phyloP scores from a whole-genome alignment of 2,113 vertebrate species.

The Cyprinodon variegatus region DNA sequence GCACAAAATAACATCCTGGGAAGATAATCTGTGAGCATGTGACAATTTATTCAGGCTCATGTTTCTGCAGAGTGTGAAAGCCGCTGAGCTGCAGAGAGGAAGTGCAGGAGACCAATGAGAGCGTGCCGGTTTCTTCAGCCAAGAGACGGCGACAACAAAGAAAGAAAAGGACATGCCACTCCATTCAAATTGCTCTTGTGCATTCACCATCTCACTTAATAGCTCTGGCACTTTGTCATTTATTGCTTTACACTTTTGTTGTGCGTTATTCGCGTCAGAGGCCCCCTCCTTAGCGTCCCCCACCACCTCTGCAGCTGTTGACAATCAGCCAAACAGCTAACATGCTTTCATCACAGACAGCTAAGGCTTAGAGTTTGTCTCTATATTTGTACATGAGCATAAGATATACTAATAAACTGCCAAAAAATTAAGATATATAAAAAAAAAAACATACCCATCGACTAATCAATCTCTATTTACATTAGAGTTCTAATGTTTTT shows the following conservation, averaged over 20 bases:
- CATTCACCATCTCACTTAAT: conserved; percentile 23
- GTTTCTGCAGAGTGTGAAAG: conserved; percentile 75
- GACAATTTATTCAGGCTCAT: conserved; percentile 81
- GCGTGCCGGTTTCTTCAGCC: conserved; percentile 47
- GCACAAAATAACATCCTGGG: conserved; percentile 79
- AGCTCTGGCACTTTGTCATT: conserved; percentile 7
- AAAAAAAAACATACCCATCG: neutral
- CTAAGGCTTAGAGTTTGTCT: neutral
- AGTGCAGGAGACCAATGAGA: conserved; percentile 60
- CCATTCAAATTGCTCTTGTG: conserved; percentile 37
- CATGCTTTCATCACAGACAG: neutral
- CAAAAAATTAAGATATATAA: neutral
- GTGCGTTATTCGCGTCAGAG: conserved; percentile 27
- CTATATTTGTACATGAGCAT: neutral
- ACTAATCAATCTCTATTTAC: neutral
- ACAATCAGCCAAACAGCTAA: neutral
- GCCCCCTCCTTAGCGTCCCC: conserved; percentile 3
- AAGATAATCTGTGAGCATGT: conserved; percentile 78
- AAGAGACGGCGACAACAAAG: conserved; percentile 38
- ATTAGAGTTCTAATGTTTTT: neutral
- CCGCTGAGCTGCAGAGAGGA: conserved; percentile 60
- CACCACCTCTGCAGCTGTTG: neutral
- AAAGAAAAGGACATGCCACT: conserved; percentile 34
- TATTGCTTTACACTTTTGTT: conserved; percentile 19
- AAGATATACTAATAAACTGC: neutral